A percentile compares a stretch with the other conserved stretches of the same genome.
These are phyloP conservation scores for Pantherophis guttatus DNA, from an alignment of 2,113 vertebrate species.

Conservation along the genomic window DNA sequence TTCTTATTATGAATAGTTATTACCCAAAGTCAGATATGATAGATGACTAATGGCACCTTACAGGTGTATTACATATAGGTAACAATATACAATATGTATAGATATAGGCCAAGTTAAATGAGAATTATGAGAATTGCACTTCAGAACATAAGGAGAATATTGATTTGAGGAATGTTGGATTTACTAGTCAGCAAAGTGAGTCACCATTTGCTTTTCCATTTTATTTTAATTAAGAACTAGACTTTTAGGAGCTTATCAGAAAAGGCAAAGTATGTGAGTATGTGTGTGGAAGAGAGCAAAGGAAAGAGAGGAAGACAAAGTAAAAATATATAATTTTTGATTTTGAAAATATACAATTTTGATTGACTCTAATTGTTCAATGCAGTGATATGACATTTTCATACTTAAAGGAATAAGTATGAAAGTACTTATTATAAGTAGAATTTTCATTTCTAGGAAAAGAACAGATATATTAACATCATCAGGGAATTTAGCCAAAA, in stretches of 20 bases:
- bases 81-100: background rate
- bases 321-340: background rate
- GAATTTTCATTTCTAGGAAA: background rate
- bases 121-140: background rate
- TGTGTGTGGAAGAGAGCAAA: background rate
- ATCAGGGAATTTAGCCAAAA: background rate
- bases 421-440: background rate
- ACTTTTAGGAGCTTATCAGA: background rate
- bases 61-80: background rate
- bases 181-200: background rate
- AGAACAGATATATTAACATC: background rate
- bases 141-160: background rate
- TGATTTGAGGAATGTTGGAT: background rate
- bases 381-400: background rate
- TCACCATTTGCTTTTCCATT: background rate
- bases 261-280: background rate
- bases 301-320: background rate
- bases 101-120: background rate
- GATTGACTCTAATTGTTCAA: background rate
- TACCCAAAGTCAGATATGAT: background rate
- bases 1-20: background rate
- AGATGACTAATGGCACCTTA: background rate
- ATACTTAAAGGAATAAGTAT: background rate
- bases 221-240: background rate
- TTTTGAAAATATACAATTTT: too few species aligned